Evolutionary conservation across 2,797 vertebrate genomes (phyloP).

Genomic region (Anableps anableps): DNA sequence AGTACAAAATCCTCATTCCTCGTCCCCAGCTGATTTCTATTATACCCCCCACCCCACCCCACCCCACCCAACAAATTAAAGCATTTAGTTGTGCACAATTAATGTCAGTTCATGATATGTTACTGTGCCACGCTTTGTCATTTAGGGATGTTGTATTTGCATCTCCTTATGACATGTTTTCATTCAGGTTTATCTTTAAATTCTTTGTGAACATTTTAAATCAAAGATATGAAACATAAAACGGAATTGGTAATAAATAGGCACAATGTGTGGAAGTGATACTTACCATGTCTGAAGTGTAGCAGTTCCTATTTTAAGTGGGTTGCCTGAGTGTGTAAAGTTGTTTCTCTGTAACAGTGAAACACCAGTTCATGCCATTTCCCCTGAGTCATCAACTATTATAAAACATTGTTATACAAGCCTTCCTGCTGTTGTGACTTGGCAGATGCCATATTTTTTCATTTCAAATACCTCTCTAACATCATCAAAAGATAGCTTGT

Average conservation of each 20-base stretch:
- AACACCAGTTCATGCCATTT: slow-evolving; percentile 2
- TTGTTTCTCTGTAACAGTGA: slow-evolving; percentile 7
- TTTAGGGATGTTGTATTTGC: too few species aligned
- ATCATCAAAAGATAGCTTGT: background rate
- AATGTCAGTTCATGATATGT: background rate
- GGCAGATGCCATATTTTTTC: slow-evolving; percentile 6
- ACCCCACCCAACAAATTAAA: too few species aligned
- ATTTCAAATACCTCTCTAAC: background rate
- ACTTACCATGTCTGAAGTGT: background rate
- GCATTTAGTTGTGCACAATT: too few species aligned
- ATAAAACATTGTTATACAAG: slow-evolving; percentile 28
- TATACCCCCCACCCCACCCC: too few species aligned
- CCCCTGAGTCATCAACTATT: slow-evolving; percentile 22
- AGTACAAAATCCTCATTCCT: background rate
- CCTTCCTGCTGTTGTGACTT: slow-evolving; percentile 12
- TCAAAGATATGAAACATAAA: background rate
- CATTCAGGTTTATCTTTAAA: background rate
- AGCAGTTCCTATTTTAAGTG: background rate
- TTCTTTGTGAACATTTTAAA: background rate
- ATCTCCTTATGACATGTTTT: background rate
- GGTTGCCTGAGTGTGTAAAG: background rate
- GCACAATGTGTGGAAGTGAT: background rate
- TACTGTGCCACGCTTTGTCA: background rate
- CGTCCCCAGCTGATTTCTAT: background rate
- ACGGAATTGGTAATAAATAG: background rate